Base-by-base conservation (phyloP, 2,113 vertebrate genomes). In the Toxotes chatareus region DNA sequence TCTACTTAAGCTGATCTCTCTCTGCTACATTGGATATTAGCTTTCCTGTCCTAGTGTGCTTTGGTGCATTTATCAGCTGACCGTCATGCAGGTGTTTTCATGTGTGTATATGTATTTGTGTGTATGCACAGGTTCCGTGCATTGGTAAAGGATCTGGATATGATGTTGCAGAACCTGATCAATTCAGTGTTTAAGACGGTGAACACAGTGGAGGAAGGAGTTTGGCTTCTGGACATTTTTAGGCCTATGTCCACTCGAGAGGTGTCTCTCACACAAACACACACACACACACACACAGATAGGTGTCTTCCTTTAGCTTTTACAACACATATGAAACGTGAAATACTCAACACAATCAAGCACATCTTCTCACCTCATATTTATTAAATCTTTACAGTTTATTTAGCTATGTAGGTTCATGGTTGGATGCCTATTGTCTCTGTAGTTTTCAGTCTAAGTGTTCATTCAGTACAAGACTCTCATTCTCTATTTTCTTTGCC, bases 141-240 rank as follows among this genome's bases (percentile, higher is more conserved):
- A 6, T 38, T 85, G 42, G 31, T 91, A 21, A 90, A 85, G 55
- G 68, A 89, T 21, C 82, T 91, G 40, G 89, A 93, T 67, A 44
- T 82, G 60, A 95, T 94, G 94, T 94, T 94, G 69, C 96, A 96
- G 94, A 96, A 96, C 73, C 88, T 97, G 84, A 97, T 98, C 67
- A 91, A 47, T 14, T 92, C 93, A 0, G 92, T 96, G 4, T 97
- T 98, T 17, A 94, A 95, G 84, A 91, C 93, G 0, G 94, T 96
- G 31, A 91, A 84, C 2, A 93, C 92, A 0, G 95, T 96, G 66
- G 94, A 96, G 66, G 95, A 96, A 0, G 97, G 96, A 3, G 88
- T 97, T 51, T 85, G 94, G 31, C 93, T 97, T 38, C 89, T 97
- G 60, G 94, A 96, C 27, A 89, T 95, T 66, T 97, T 97, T 80